Base-by-base conservation (phyloP, 37 sponge, comb jelly and placozoan genomes). In the Tethya wilhelma region DNA sequence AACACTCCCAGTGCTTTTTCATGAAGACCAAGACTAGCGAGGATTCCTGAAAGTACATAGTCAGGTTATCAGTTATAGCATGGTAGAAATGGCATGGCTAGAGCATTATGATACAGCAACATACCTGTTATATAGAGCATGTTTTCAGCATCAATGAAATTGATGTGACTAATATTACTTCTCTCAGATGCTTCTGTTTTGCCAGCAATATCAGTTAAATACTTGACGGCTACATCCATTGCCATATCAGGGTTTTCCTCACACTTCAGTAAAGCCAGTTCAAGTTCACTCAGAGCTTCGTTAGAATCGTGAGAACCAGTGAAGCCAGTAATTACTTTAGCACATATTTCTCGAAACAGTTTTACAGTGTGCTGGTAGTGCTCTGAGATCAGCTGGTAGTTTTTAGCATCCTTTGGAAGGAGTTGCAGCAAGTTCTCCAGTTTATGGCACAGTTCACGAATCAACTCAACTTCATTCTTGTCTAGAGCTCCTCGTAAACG, bases 91-190 rank as follows among this genome's bases (percentile, higher is more conserved):
- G n/a, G n/a, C n/a, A n/a, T n/a, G n/a, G n/a, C n/a, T n/a, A n/a
- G n/a, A n/a, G n/a, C n/a, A n/a, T n/a, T n/a, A n/a, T n/a, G 14
- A n/a, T n/a, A n/a, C n/a, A n/a, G n/a, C n/a, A 23, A n/a, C 69
- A 34, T 39, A 68, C 69, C 69, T 68, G 69, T 68, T 8, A 68
- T 68, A 40, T 68, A 68, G 39, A 68, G 69, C 69, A 68, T 68
- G 69, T 68, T 68, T 34, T 68, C 69, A 68, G 43, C 69, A 68
- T 68, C 69, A 68, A 36, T 68, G 40, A 68, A 40, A 40, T 68
- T 68, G 69, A 68, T 68, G 69, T 68, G 69, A 23, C 69, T 39
- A 23, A 39, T 11, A n/a, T 23, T 28, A 68, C 43, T 34, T 9
- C 25, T 25, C 28, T 23, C 25, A 60, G 63, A 60, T 25, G 63